Conservation (phyloP, 2,113 vertebrate genomes). For the Triplophysa siluroides region DNA sequence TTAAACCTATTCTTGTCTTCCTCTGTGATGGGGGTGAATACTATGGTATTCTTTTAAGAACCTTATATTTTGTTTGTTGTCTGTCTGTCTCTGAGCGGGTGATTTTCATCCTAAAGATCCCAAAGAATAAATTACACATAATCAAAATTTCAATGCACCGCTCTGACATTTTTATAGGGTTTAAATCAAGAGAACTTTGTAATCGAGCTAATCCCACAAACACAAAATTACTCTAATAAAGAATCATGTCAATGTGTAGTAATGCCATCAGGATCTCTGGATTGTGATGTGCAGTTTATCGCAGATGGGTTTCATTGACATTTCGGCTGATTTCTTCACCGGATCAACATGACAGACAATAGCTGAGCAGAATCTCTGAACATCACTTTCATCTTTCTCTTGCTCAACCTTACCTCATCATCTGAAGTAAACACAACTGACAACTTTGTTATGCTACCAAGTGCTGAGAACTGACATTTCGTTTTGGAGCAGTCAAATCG, state of each 20-base stretch:
- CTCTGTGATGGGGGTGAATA: not conserved
- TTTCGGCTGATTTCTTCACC: constrained; percentile 54
- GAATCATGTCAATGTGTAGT: constrained; percentile 37
- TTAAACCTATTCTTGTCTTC: no score
- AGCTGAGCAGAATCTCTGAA: not conserved
- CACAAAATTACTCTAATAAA: constrained; percentile 36
- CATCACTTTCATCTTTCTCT: no score
- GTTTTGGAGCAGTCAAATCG: no score
- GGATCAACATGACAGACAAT: constrained; percentile 51
- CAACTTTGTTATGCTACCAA: not conserved
- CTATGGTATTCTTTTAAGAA: constrained; percentile 50
- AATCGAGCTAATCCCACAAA: constrained; percentile 45
- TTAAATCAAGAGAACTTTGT: constrained; percentile 68
- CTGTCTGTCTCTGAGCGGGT: constrained; percentile 25
- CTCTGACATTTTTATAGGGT: constrained; percentile 65
- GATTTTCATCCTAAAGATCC: constrained; percentile 62
- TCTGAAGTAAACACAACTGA: no score
- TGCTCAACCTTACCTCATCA: no score
- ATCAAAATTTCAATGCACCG: constrained; percentile 70
- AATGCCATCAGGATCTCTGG: constrained; percentile 44
- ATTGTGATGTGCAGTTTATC: constrained; percentile 32
- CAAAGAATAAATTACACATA: constrained; percentile 63
- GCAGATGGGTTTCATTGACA: constrained; percentile 43
- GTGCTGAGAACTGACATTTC: no score
- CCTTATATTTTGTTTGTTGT: no score